Base-by-base conservation (phyloP, 1,140 invertebrate genomes). In the Orussus abietinus region DNA sequence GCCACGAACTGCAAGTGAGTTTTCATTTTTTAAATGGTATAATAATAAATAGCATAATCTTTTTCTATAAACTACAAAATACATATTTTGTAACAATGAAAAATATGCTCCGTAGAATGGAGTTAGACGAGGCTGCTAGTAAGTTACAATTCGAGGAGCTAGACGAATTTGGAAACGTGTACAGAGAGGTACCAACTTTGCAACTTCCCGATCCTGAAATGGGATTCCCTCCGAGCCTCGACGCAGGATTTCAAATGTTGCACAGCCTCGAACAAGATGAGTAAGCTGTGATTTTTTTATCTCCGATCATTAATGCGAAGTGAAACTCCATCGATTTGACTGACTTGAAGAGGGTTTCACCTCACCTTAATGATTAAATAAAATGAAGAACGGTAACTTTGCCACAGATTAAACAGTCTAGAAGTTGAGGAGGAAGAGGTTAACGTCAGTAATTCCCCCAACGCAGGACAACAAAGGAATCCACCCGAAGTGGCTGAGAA, bases 201-300 rank as follows among this genome's bases (percentile, higher is more conserved):
- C 69, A 74, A 42, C 49, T 75, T 29, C 66, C 75, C 7, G 73
- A 75, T 62, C 69, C 69, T 4, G 67, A 72, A 36, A 64, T 69
- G 44, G 68, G 72, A 7, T 72, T 75, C 37, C 69, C 74, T 5
- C 66, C 69, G 4, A 74, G 71, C 39, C 61, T 76, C 15, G 70
- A 76, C 51, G 69, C 74, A 31, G 74, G 74, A 11, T 76, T 75
- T 50, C 74, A 76, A 53, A 76, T 76, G 72, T 51, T 76, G 12
- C 70, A 75, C 19, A 75, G 63, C 29, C 56, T 76, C 32, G 74
- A 76, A 47, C 74, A 75, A 42, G 71, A 75, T 26, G 69, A 74
- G 59, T 72, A 65, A 62, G 57, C 47, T 38, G 18, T 26, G 29
- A 7, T 47, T n/a, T n/a, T n/a, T n/a, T n/a, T n/a, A n/a, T n/a